A percentile compares a stretch with the other conserved stretches of the same genome.
Evolutionary conservation across 1,140 invertebrate genomes (phyloP).

Genomic region (Camponotus vicinus): DNA sequence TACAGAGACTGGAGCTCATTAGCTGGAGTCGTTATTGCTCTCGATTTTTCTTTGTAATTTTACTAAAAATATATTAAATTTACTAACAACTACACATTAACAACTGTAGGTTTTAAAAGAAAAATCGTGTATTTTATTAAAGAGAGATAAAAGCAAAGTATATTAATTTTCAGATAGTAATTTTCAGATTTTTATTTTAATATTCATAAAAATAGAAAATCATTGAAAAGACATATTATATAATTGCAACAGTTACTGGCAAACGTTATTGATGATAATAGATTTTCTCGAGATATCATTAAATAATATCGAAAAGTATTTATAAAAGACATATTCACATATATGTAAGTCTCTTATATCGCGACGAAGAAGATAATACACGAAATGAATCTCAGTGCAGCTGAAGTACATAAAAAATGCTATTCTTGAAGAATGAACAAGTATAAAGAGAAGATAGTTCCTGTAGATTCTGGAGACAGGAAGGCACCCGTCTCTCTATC

Average conservation of each 20-base stretch:
- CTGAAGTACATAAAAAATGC: conserved; percentile 37
- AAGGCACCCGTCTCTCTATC: conserved; percentile 39
- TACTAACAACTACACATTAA: conserved; percentile 9
- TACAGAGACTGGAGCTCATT: conserved; percentile 11
- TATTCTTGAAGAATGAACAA: conserved; percentile 38
- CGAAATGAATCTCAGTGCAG: not conserved
- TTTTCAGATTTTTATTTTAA: conserved; percentile 1
- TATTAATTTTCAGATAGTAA: no score
- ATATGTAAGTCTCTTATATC: conserved; percentile 6
- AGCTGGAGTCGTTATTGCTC: conserved; percentile 24
- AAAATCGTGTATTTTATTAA: not conserved
- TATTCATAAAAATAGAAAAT: conserved; percentile 9
- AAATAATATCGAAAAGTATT: conserved; percentile 27
- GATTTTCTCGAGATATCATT: conserved; percentile 25
- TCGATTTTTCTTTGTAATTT: not conserved
- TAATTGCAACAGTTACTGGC: no score
- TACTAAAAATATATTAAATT: no score
- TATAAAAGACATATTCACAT: not conserved
- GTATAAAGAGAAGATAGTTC: conserved; percentile 55
- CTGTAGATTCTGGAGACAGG: conserved; percentile 54
- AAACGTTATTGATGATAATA: not conserved
- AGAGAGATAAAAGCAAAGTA: conserved; percentile 6
- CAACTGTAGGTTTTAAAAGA: conserved; percentile 16
- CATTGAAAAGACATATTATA: not conserved
- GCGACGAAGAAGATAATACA: conserved; percentile 27